Evolutionary conservation across 37 sponge, comb jelly and placozoan species (phyloP).

Genomic region (Oopsacas minuta): DNA sequence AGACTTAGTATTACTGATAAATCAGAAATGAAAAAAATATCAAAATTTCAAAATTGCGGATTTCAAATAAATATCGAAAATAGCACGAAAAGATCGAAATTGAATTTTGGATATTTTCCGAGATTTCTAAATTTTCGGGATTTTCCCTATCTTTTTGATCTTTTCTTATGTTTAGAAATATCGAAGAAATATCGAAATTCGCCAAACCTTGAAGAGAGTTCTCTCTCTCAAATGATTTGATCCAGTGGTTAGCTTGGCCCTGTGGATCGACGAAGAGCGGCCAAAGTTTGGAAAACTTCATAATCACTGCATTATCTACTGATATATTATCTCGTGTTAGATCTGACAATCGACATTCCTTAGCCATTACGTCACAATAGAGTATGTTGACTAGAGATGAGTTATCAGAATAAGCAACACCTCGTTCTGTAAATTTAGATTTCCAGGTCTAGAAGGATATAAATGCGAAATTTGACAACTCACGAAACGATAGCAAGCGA

Average conservation of each 20-base stretch:
- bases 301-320: constrained; percentile 93
- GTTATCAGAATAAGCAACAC: constrained; percentile 46
- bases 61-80: too few species aligned
- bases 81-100: too few species aligned
- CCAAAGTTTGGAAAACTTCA: constrained; percentile 81
- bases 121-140: too few species aligned
- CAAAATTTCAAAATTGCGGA: too few species aligned
- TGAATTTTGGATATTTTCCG: too few species aligned
- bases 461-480: too few species aligned
- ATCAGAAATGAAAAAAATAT: too few species aligned
- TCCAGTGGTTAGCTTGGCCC: constrained; percentile 96
- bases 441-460: constrained; percentile 31
- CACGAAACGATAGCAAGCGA: neutral
- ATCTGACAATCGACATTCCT: constrained; percentile 79
- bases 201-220: too few species aligned
- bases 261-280: constrained; percentile 97
- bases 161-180: too few species aligned
- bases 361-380: constrained; percentile 71
- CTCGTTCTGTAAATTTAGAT: constrained; percentile 28
- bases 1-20: too few species aligned
- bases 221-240: constrained; percentile 84
- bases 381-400: constrained; percentile 57
- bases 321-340: constrained; percentile 78
- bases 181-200: too few species aligned
- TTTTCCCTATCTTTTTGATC: too few species aligned